Evolutionary conservation across 1,140 invertebrate species (phyloP).

Genomic region (Daktulosphaira vitifoliae): DNA sequence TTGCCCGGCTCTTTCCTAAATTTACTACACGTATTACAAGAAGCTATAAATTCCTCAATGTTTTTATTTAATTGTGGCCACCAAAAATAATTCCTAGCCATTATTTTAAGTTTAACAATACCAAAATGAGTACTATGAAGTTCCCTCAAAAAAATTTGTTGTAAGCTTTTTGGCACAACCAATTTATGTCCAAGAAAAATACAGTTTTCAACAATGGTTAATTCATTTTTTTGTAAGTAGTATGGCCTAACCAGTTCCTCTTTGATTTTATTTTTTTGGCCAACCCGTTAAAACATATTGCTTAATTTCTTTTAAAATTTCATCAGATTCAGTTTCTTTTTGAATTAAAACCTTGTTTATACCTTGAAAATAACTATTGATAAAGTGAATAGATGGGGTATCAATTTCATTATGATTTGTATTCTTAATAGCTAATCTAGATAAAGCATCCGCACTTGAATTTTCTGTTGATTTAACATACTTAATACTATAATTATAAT

Average conservation of each 20-base stretch:
- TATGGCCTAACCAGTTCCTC: neutral
- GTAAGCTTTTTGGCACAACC: constrained; percentile 39
- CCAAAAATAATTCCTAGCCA: constrained; percentile 30
- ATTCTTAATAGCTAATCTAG: constrained; percentile 8
- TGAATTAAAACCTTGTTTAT: neutral
- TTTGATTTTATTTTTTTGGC: neutral
- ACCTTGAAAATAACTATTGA: constrained; percentile 3
- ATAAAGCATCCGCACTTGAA: constrained; percentile 23
- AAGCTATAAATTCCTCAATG: constrained; percentile 3
- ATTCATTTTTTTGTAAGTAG: constrained; percentile 35
- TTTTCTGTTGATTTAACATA: constrained; percentile 22
- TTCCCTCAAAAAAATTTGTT: constrained; percentile 28
- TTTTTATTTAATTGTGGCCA: constrained; percentile 39
- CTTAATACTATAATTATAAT: constrained; percentile 30
- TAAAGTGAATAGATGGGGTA: neutral
- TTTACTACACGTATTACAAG: constrained; percentile 5
- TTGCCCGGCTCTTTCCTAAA: constrained; percentile 5
- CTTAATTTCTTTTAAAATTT: neutral
- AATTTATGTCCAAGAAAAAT: constrained; percentile 39
- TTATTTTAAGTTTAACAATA: constrained; percentile 34
- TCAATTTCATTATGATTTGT: constrained; percentile 12
- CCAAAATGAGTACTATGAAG: constrained; percentile 29
- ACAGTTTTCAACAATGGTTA: constrained; percentile 36
- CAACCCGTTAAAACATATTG: constrained; percentile 2
- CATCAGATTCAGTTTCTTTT: too few species aligned